Evolutionary conservation across 2,113 vertebrate genomes (phyloP).

Genomic region (Sapayoa aenigma): DNA sequence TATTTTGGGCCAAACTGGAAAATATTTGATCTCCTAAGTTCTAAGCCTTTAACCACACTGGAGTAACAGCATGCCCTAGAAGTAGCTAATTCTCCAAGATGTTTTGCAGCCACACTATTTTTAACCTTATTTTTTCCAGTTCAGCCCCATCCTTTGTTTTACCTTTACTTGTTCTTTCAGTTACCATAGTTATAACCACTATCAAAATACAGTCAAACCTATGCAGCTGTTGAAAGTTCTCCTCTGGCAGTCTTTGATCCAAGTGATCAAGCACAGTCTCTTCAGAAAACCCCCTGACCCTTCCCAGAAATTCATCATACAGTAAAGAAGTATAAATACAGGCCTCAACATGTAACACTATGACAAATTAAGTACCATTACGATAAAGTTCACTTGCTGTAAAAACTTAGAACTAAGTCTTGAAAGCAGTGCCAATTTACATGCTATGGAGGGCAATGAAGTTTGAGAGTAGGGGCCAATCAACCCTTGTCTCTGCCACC

Average conservation of each 20-base stretch:
- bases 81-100: slow-evolving; percentile 8
- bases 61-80: background rate
- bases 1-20: slow-evolving; percentile 37
- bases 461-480: background rate
- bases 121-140: background rate
- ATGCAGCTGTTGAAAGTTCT: background rate
- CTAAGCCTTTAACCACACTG: background rate
- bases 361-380: background rate
- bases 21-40: background rate
- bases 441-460: background rate
- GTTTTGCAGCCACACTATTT: slow-evolving; percentile 10
- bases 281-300: background rate
- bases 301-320: background rate
- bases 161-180: slow-evolving; percentile 25
- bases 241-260: background rate
- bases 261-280: background rate
- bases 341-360: background rate
- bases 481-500: background rate
- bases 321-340: background rate
- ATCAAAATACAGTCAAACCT: background rate
- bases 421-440: background rate
- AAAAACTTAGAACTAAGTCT: background rate
- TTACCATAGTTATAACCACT: slow-evolving; percentile 16
- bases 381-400: background rate
- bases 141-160: background rate